Base-by-base conservation (phyloP, 2,797 vertebrate species). In the Tragopan temminckii region DNA sequence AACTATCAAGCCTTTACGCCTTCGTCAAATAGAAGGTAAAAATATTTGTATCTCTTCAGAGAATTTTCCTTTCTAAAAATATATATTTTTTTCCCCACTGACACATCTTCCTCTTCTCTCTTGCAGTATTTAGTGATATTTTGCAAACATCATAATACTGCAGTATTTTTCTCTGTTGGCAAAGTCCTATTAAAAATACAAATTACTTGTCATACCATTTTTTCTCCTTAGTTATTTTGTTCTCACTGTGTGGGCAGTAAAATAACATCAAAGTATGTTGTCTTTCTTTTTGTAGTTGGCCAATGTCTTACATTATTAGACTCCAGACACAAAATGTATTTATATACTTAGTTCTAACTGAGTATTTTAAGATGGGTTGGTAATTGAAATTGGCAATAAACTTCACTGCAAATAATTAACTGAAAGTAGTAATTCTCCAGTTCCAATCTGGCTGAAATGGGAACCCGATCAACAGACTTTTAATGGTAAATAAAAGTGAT, bases 1-100 rank as follows among this genome's bases (percentile, higher is more conserved):
- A 23, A 99, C 98, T 93, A 98, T 99, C 95, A 98, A 98, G 50
- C 99, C 99, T 8, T 89, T 98, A 31, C 97, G 84, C 33, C 83
- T 99, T 81, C 97, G 94, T 96, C 98, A 97, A 80, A 95, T 84
- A 85, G 96, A 98, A 88, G 98, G 99, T 98, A 97, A 95, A 83
- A 33, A 63, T 12, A 1, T 90, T 95, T 75, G 9, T 36, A 29
- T 74, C 76, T 58, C 18, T 80, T 93, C 85, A 59, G 38, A 57
- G 63, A 85, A 23, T 70, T 89, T 85, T 68, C 38, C 24, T 64
- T 18, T 48, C 5, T 13, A 14, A 25, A 42, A 38, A 13, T 19
- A 18, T 12, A 52, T 23, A 13, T 88, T 5, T 82, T 9, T 48
- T 27, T 35, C 68, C 31, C 25, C 48, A 13, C 50, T 64, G 13